Conservation (phyloP, 2,797 vertebrate genomes). For the Lagocephalus sceleratus region DNA sequence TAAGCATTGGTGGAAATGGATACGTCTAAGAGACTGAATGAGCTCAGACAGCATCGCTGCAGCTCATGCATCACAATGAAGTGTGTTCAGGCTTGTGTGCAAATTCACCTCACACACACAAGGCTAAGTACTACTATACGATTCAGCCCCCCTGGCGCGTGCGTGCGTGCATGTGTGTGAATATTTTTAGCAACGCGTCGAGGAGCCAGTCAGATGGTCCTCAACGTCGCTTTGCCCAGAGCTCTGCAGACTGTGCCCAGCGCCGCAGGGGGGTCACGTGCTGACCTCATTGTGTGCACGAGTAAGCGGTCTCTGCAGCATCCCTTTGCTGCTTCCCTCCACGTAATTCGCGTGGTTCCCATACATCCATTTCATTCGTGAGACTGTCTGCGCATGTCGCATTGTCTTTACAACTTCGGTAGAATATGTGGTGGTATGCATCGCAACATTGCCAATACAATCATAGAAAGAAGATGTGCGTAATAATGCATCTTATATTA, state of each 20-base stretch:
- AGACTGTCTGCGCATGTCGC: no score
- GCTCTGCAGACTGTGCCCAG: slow-evolving; percentile 61
- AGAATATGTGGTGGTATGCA: no score
- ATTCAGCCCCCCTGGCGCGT: slow-evolving; percentile 26
- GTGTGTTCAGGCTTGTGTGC: slow-evolving; percentile 34
- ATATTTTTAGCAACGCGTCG: slow-evolving; percentile 67
- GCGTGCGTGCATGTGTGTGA: slow-evolving; percentile 30
- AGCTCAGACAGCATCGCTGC: slow-evolving; percentile 33
- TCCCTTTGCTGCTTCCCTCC: slow-evolving; percentile 40
- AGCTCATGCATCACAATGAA: slow-evolving; percentile 52
- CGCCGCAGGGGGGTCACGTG: slow-evolving; percentile 72
- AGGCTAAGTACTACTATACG: slow-evolving; percentile 24
- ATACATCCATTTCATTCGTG: no score
- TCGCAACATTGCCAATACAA: no score
- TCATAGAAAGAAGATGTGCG: no score
- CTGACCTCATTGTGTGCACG: slow-evolving; percentile 80
- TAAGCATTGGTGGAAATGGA: slow-evolving; percentile 52
- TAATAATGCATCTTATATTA: no score
- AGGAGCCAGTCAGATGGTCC: slow-evolving; percentile 68
- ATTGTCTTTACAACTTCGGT: no score
- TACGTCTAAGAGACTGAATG: slow-evolving; percentile 44
- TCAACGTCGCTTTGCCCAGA: slow-evolving; percentile 48
- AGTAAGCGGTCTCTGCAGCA: slow-evolving; percentile 67
- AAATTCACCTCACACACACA: slow-evolving; percentile 16
- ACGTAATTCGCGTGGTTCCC: no score